Evolutionary conservation across 2,113 vertebrate genomes (phyloP), one percentile per base, ranked within the genome.

Genomic region (Porphyrio hochstetteri): DNA sequence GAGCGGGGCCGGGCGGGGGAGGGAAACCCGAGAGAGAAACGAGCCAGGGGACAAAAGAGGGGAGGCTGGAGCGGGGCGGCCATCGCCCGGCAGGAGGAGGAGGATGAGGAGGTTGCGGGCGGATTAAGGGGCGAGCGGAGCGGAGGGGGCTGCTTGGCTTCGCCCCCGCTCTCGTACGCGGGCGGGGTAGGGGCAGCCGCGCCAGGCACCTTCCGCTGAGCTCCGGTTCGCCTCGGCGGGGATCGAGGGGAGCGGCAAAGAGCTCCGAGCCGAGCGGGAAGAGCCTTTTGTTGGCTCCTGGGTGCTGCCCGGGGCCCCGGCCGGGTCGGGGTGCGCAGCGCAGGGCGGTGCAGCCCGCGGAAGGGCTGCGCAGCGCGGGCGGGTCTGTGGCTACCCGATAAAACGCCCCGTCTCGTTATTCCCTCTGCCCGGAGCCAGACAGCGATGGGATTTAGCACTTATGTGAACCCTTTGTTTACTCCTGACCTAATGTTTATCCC

Each of bases 391-490:
- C 48, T 23, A 8, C 48, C 48, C 48, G 48, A 12, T 20, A 23
- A 44, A 16, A 42, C 52, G 31, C 67, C 3, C n/a, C 0, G 9
- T n/a, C 9, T 67, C 31, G 3, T 1, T 6, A 10, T 31, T 31
- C 13, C 40, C 35, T 40, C 29, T 61, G 24, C 31, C 36, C 79
- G 23, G 16, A 74, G 86, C 90, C 55, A 19, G 10, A 29, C 3
- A 12, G 71, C 19, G 42, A 44, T 36, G 9, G 95, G 91, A 92
- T 92, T 95, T 90, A 88, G 82, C 86, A 36, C 79, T 94, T 76
- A 77, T 1, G 82, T 68, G 93, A 76, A 67, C 82, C 91, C 90
- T 94, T 96, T 96, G 93, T 96, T 96, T 95, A 95, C 89, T 78
- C 93, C 88, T 83, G 92, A 75, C 70, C 70, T 64, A 61, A 84